A percentile compares a stretch with the other conserved stretches of the same genome.
These are phyloP conservation scores for Cryptophagus acutangulus DNA, from an alignment of 2,888 invertebrate genomes.

Conservation along the genomic window DNA sequence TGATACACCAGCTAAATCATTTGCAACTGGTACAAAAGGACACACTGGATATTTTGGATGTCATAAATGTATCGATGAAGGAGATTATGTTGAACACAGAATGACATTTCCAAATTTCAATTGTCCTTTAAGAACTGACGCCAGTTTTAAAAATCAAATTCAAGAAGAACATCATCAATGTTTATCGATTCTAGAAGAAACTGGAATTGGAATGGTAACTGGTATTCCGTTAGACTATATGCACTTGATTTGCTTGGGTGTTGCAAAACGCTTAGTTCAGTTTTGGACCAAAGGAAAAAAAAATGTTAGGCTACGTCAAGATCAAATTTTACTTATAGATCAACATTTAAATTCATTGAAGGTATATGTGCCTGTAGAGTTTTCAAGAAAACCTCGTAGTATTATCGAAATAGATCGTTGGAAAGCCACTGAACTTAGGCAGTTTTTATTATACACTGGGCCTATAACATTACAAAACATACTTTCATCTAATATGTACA, in stretches of 20 bases:
- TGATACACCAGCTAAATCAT: constrained; percentile 24
- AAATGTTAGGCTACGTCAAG: background rate
- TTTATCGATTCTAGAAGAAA: constrained; percentile 17
- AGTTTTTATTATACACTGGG: constrained; percentile 29
- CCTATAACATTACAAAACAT: constrained; percentile 22
- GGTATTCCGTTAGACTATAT: constrained; percentile 14
- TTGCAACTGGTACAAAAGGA: constrained; percentile 19
- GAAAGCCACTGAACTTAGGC: constrained; percentile 15
- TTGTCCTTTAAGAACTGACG: constrained; percentile 10
- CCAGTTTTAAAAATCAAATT: constrained; percentile 9
- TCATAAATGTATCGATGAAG: constrained; percentile 20
- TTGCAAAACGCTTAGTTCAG: background rate
- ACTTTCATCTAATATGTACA: constrained; percentile 16
- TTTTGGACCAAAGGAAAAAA: constrained; percentile 1
- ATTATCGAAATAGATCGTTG: constrained; percentile 23
- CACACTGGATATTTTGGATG: constrained; percentile 22
- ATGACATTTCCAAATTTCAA: constrained; percentile 9
- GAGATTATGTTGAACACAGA: constrained; percentile 6
- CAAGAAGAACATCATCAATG: constrained; percentile 20
- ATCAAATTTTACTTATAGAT: background rate
- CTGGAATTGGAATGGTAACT: constrained; percentile 20
- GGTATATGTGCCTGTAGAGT: constrained; percentile 21
- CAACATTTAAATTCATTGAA: too few relatives aligned
- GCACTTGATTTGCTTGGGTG: constrained; percentile 18
- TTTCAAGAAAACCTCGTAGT: constrained; percentile 23